phyloP scores from a whole-genome alignment of 2,888 invertebrate genomes.

The Cephus runcator region DNA sequence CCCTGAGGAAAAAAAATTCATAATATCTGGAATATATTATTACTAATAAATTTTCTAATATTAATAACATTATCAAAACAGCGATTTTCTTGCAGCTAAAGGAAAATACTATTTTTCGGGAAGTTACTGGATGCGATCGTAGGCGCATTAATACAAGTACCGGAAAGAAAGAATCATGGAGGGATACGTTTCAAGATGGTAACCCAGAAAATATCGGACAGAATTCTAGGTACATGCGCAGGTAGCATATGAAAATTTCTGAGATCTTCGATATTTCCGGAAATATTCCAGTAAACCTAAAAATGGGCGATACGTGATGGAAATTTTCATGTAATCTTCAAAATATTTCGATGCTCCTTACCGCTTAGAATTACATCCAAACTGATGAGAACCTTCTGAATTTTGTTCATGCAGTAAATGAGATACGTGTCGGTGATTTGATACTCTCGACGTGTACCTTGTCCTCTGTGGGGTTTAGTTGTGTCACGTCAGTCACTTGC shows the following conservation, averaged over 20 bases:
- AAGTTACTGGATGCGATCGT: constrained; percentile 6
- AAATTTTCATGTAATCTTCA: not conserved
- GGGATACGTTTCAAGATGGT: constrained; percentile 13
- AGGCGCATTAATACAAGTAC: constrained; percentile 17
- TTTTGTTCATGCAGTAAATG: not conserved
- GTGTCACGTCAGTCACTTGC: not conserved
- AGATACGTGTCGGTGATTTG: constrained; percentile 1
- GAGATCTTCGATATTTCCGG: not conserved
- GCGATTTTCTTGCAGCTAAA: not conserved
- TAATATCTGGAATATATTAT: not conserved
- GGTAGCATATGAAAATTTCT: not conserved
- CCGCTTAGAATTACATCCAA: not conserved
- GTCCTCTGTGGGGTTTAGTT: not conserved
- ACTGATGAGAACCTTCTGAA: not conserved
- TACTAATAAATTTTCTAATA: not conserved
- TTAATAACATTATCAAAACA: not conserved
- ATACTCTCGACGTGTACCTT: not conserved
- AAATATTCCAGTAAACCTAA: not conserved
- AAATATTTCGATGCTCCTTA: not conserved
- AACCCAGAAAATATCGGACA: constrained; percentile 14
- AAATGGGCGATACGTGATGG: not conserved
- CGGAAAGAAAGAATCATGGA: constrained; percentile 18
- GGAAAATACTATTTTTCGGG: not conserved
- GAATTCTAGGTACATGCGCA: constrained; percentile 9
- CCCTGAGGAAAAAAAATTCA: not conserved